phyloP scores from a whole-genome alignment of 2,113 vertebrate genomes.

The Amphiprion percula region DNA sequence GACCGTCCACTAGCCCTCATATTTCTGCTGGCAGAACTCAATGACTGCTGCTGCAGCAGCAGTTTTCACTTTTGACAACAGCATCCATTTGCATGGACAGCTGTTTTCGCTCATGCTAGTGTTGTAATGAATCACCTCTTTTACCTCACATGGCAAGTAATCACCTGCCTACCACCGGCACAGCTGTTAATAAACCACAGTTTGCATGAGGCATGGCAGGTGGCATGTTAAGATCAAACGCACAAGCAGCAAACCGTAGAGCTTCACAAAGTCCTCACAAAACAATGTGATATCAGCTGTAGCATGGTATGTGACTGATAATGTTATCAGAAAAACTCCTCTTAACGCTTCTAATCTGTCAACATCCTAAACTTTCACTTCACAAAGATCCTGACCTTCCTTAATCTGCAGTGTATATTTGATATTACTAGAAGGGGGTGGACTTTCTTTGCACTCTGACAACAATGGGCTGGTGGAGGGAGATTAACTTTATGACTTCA shows the following conservation, averaged over 20 bases:
- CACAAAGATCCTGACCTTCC: not conserved
- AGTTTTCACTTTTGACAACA: slow-evolving; percentile 51
- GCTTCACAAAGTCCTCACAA: not conserved
- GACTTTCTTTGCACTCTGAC: slow-evolving; percentile 23
- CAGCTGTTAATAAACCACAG: slow-evolving; percentile 50
- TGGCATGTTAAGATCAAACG: slow-evolving; percentile 24
- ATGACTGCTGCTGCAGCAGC: slow-evolving; percentile 37
- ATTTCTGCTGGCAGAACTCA: slow-evolving; percentile 31
- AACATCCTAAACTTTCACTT: slow-evolving; percentile 3
- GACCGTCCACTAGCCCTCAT: not conserved
- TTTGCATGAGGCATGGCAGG: slow-evolving; percentile 49
- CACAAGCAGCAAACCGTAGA: slow-evolving; percentile 10
- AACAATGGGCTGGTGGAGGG: slow-evolving; percentile 4
- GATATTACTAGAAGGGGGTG: slow-evolving; percentile 5
- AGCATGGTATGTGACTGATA: not conserved
- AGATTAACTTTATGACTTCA: not conserved
- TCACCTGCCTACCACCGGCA: slow-evolving; percentile 46
- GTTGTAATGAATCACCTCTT: slow-evolving; percentile 57
- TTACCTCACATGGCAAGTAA: slow-evolving; percentile 39
- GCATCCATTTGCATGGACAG: slow-evolving; percentile 63
- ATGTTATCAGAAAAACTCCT: not conserved
- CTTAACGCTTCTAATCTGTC: not conserved
- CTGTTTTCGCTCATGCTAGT: slow-evolving; percentile 44
- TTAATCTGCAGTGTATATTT: not conserved
- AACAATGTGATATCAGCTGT: slow-evolving; percentile 1